Evolutionary conservation across 2,113 vertebrate species (phyloP), one percentile per base, ranked within the genome.

Genomic region (Sterrhoptilus dennistouni): DNA sequence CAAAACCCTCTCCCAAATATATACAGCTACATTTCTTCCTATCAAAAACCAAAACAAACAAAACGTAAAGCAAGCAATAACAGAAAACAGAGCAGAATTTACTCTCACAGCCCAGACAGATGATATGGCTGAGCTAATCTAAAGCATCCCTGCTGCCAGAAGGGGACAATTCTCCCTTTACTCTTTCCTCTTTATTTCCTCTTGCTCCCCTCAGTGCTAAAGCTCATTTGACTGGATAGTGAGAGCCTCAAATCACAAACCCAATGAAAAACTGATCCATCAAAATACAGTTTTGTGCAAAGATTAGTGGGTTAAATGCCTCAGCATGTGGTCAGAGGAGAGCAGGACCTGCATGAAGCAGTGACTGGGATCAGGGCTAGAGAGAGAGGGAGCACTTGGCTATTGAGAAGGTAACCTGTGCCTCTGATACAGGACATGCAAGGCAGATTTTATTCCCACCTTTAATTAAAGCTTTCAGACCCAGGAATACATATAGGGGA

Each of bases 11-110:
- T 87, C 86, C 89, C 83, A 81, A 8, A 56, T 52, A 92, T 87
- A 91, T 95, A 97, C 93, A 93, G 86, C 89, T 86, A 95, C 68
- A 90, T 97, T 97, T 96, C 95, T 96, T 95, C 86, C 95, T 93
- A 78, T 83, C 89, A 90, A 90, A 95, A 92, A 45, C 17, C 83
- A 92, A 95, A 97, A 87, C 91, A 97, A 96, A 96, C 92, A 96
- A 95, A 96, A 56, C 33, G 1, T 78, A 95, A 95, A 83, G 93
- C 86, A 95, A 90, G 89, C 54, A 97, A 90, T 96, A 97, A 97
- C 91, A 97, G 95, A 95, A 96, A 95, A 93, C 93, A 95, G 93
- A 95, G 47, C 80, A 64, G 75, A 92, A 84, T 89, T 87, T 81
- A 89, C 83, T 80, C 92, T 94, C 88, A 56, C 76, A 97, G 52